Evolutionary conservation across 2,888 invertebrate species (phyloP).

Genomic region (Anorthoa munda): DNA sequence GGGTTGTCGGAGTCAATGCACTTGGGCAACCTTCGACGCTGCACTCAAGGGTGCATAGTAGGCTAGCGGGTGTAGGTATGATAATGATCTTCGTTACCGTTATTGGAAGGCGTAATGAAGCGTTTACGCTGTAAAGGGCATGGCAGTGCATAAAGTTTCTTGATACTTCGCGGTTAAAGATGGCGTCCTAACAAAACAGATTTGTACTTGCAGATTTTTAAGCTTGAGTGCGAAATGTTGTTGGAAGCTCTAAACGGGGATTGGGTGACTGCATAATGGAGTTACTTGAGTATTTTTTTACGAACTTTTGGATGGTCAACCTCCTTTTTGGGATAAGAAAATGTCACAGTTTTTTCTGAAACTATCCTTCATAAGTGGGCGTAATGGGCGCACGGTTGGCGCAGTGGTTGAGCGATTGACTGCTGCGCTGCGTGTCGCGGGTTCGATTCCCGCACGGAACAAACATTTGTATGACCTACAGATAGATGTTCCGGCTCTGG

Average conservation of each 20-base stretch:
- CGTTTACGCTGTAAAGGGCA: slow-evolving; percentile 63
- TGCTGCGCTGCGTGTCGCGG: too few relatives aligned
- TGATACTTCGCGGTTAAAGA: slow-evolving; percentile 38
- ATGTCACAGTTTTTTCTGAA: neutral
- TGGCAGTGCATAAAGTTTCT: slow-evolving; percentile 60
- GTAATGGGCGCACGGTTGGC: too few relatives aligned
- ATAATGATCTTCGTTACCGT: slow-evolving; percentile 88
- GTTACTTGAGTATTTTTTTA: slow-evolving; percentile 31
- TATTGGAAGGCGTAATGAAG: slow-evolving; percentile 77
- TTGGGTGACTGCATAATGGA: slow-evolving; percentile 48
- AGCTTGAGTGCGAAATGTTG: slow-evolving; percentile 59
- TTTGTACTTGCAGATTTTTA: slow-evolving; percentile 53
- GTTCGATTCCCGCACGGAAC: too few relatives aligned
- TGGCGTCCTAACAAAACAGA: slow-evolving; percentile 57
- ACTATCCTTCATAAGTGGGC: neutral
- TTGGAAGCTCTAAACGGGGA: slow-evolving; percentile 27
- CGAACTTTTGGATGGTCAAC: neutral
- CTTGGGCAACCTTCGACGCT: slow-evolving; percentile 87
- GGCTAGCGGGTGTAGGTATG: slow-evolving; percentile 79
- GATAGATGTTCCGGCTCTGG: too few relatives aligned
- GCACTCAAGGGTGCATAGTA: slow-evolving; percentile 91
- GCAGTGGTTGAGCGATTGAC: too few relatives aligned
- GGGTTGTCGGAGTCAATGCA: slow-evolving; percentile 87
- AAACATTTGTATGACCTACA: too few relatives aligned
- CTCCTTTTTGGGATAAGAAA: neutral